Evolutionary conservation across 2,113 vertebrate genomes (phyloP).

Genomic region (Chiloscyllium plagiosum): DNA sequence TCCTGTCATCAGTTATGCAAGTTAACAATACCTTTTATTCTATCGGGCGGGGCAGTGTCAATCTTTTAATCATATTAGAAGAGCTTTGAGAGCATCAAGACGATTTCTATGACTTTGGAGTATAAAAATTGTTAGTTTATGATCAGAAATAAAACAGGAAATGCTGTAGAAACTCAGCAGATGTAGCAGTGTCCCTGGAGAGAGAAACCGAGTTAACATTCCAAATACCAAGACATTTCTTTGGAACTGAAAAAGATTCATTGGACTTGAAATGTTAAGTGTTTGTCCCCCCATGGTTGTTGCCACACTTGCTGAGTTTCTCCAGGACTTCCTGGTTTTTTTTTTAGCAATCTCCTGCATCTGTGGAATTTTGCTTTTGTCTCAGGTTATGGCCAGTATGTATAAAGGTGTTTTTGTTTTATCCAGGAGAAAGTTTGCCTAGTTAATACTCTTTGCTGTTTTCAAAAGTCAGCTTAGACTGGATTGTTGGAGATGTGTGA

Average conservation of each 20-base stretch:
- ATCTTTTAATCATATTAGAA: neutral
- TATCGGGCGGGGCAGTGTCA: neutral
- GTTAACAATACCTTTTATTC: neutral
- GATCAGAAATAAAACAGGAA: no score
- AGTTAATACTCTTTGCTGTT: neutral
- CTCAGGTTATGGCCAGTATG: neutral
- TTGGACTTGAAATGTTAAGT: no score
- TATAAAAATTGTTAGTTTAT: neutral
- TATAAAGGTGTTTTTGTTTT: neutral
- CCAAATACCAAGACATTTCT: no score
- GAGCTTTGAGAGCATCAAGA: neutral
- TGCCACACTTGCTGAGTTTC: no score
- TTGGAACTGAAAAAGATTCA: no score
- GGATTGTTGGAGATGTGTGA: neutral
- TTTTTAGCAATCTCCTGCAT: no score
- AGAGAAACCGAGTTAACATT: no score
- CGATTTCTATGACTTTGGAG: neutral
- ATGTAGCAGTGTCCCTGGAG: no score
- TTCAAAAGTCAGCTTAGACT: neutral
- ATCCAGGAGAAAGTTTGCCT: neutral
- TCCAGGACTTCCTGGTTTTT: no score
- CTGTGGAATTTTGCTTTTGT: no score
- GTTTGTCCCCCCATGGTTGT: no score
- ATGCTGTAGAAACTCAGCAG: no score
- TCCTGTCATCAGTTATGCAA: neutral